A percentile compares a stretch with the other conserved stretches of the same genome.
Evolutionary conservation across 2,113 vertebrate genomes (phyloP).

Genomic region (Panurus biarmicus): DNA sequence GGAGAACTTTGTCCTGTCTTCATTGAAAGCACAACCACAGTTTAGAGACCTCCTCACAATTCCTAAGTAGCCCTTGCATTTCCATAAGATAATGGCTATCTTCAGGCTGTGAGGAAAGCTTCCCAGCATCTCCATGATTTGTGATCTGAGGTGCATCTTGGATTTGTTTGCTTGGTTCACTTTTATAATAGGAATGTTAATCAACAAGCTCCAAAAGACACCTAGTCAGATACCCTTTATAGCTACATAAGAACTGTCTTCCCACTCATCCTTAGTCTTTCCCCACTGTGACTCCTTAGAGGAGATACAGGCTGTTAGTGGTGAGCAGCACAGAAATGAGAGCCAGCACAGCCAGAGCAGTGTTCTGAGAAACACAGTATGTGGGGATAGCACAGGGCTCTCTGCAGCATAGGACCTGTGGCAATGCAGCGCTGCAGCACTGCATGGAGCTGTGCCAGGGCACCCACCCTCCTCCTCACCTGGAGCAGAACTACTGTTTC

Average conservation of each 20-base stretch:
- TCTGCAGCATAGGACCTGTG: neutral
- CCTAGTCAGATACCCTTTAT: neutral
- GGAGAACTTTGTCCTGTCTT: neutral
- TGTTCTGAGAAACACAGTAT: neutral
- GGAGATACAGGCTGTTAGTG: neutral
- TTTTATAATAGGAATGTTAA: neutral
- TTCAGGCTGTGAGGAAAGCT: neutral
- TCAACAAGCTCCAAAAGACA: neutral
- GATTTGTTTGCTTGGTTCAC: neutral
- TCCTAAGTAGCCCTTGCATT: neutral
- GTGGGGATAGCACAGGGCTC: neutral
- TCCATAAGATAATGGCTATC: neutral
- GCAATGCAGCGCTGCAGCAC: fast-evolving
- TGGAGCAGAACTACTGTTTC: neutral
- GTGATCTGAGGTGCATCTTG: neutral
- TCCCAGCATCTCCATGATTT: neutral
- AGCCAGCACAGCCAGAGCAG: neutral
- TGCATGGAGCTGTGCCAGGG: neutral
- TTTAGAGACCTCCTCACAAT: neutral
- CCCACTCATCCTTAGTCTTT: neutral
- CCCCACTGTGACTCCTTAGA: neutral
- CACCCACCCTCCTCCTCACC: fast-evolving
- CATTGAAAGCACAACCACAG: neutral
- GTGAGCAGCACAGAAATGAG: neutral
- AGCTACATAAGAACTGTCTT: neutral